Evolutionary conservation across 2,113 vertebrate genomes (phyloP), one percentile per base, ranked within the genome.

Genomic region (Corvus moneduloides): DNA sequence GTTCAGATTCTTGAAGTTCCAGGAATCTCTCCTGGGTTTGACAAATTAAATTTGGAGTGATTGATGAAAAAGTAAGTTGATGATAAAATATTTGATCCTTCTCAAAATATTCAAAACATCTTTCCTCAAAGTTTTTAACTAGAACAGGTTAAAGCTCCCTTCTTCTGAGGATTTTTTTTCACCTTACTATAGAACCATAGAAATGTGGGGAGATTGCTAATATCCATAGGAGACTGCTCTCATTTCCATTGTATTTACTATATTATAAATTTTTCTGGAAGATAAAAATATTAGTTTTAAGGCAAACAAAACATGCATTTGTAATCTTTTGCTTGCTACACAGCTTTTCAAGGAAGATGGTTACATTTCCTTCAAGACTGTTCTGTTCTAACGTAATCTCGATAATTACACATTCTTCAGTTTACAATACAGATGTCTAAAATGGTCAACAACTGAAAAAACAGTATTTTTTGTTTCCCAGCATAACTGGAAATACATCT

Each of bases 1-100:
- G 35, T 37, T 87, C 59, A 67, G 54, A n/a, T 96, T 96, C 93
- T 78, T 95, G 56, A 84, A 83, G 76, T 90, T 95, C 81, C 84
- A 96, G 89, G 77, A 95, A 93, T 92, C 90, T 93, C 66, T 93
- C 52, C 82, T 84, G 48, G 52, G 54, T 93, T 77, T 89, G 62
- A 84, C 44, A 93, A 78, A 75, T 28, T 90, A 35, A 94, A 82
- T 80, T 88, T 63, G 23, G 46, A 96, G 61, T 17, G 62, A 87
- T 3, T 46, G 68, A 68, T 87, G 71, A 94, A 94, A 80, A 93
- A 77, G 54, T 61, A 74, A 63, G 81, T 6, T 81, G 84, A 80
- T 7, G 61, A 78, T 61, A 87, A 93, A 75, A 75, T 56, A 71
- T 16, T 74, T 55, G 11, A 59, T 19, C 49, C 9, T 85, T 58